phyloP scores from a whole-genome alignment of 2,888 invertebrate species.

The Timandra comae region DNA sequence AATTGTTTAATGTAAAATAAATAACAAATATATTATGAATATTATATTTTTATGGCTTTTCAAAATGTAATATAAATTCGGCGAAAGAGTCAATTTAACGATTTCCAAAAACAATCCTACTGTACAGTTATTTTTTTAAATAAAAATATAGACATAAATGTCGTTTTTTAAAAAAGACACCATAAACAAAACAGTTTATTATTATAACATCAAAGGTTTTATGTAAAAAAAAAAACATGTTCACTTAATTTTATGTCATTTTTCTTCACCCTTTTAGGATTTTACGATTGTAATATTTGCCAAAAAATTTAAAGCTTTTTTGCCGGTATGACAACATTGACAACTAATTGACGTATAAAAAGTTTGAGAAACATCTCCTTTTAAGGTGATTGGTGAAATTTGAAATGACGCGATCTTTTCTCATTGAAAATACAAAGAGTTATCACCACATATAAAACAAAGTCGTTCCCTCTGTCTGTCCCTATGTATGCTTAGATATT shows the following conservation, averaged over 20 bases:
- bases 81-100: slow-evolving; percentile 45
- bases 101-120: slow-evolving; percentile 32
- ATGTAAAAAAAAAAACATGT: slow-evolving; percentile 10
- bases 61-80: slow-evolving; percentile 21
- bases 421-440: too few species aligned
- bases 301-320: too few species aligned
- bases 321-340: too few species aligned
- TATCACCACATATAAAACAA: too few species aligned
- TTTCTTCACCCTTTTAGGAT: slow-evolving; percentile 10
- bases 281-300: too few species aligned
- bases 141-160: slow-evolving; percentile 48
- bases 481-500: too few species aligned
- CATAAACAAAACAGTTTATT: slow-evolving; percentile 36
- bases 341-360: too few species aligned
- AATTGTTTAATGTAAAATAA: not conserved
- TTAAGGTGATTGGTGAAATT: too few species aligned
- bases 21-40: not conserved
- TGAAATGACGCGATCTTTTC: too few species aligned
- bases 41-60: slow-evolving; percentile 1
- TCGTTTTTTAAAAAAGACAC: slow-evolving; percentile 27
- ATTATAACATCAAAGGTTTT: too few species aligned
- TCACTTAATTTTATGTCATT: slow-evolving; percentile 22
- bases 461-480: too few species aligned
- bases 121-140: slow-evolving; percentile 33
- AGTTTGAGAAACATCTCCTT: too few species aligned